phyloP scores from a whole-genome alignment of 2,888 invertebrate species.

The Agrochola circellaris region DNA sequence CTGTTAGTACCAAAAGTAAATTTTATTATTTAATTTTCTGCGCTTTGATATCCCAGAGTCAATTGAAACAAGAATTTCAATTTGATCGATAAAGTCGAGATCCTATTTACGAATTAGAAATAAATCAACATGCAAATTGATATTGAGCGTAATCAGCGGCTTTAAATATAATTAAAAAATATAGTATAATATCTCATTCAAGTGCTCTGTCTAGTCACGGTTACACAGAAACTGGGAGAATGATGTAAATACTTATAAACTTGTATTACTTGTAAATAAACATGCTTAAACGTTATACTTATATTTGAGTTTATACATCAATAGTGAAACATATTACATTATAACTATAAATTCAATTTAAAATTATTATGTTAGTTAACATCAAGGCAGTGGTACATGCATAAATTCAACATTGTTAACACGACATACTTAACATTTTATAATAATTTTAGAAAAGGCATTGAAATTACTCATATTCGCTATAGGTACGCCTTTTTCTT shows the following conservation, averaged over 20 bases:
- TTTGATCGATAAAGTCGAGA: conserved; percentile 35
- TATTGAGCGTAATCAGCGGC: conserved; percentile 72
- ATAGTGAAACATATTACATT: conserved; percentile 76
- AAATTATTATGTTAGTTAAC: conserved; percentile 79
- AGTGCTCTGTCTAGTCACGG: conserved; percentile 22
- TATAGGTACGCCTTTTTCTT: conserved; percentile 56
- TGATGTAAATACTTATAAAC: conserved; percentile 58
- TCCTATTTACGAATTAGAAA: conserved; percentile 50
- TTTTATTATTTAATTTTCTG: conserved; percentile 29
- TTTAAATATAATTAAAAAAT: conserved; percentile 67
- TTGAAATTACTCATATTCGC: conserved; percentile 63
- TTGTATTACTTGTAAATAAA: conserved; percentile 66
- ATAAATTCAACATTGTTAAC: conserved; percentile 77
- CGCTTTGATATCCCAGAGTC: conserved; percentile 10
- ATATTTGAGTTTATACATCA: conserved; percentile 73
- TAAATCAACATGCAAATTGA: conserved; percentile 58
- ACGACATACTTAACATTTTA: conserved; percentile 73
- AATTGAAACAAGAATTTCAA: conserved; percentile 47
- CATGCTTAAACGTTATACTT: conserved; percentile 67
- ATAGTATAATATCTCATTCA: conserved; percentile 51
- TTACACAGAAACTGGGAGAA: conserved; percentile 26
- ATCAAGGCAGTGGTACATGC: conserved; percentile 87
- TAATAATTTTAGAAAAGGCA: conserved; percentile 73
- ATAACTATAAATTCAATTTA: conserved; percentile 78
- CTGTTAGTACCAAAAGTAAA: conserved; percentile 20